Conservation (phyloP, 2,797 vertebrate species). For the Onychomys torridus region DNA sequence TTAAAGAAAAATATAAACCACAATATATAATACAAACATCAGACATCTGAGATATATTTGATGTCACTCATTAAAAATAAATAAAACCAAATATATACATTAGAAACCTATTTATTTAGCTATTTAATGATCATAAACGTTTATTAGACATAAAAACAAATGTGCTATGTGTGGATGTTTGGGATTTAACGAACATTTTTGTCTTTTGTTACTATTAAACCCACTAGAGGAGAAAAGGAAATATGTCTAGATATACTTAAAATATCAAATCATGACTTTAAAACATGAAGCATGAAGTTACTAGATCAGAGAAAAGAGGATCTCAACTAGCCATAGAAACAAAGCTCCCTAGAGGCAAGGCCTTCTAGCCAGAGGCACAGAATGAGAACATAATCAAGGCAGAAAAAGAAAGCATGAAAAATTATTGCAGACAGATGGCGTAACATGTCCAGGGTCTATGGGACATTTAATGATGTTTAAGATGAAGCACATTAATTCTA, state of each 20-base stretch:
- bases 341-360: neutral
- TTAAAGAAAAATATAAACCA: neutral
- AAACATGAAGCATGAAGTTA: neutral
- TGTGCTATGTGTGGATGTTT: neutral
- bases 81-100: neutral
- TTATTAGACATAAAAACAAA: neutral
- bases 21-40: conserved; percentile 12
- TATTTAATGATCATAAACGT: neutral
- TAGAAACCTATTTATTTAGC: neutral
- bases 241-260: neutral
- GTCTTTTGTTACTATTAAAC: neutral
- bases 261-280: neutral
- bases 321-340: neutral
- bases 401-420: neutral
- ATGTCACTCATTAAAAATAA: conserved; percentile 19
- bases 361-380: neutral
- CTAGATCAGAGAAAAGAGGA: neutral
- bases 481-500: neutral
- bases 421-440: neutral
- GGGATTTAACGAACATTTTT: neutral
- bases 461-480: neutral
- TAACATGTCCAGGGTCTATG: neutral
- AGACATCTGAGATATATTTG: neutral
- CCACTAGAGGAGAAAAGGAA: neutral
- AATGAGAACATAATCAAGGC: neutral